Percentiles rank a stretch among this genome's conserved stretches.
phyloP scores from a whole-genome alignment of 2,888 invertebrate species.

The Cephus spinipes region DNA sequence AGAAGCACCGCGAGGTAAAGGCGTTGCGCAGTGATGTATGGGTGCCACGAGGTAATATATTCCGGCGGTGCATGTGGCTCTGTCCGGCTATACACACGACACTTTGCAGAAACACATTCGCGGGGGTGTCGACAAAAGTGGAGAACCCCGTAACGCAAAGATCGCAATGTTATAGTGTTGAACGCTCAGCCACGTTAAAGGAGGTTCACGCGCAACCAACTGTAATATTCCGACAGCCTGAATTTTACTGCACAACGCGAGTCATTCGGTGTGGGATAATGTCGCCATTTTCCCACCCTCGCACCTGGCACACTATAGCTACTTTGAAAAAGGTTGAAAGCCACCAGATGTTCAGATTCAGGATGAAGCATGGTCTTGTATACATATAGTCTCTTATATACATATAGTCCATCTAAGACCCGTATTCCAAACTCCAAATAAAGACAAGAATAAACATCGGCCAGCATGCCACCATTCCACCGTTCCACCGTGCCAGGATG shows the following conservation, averaged over 20 bases:
- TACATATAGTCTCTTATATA: neutral
- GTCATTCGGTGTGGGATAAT: conserved; percentile 12
- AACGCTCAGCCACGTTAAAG: too few relatives aligned
- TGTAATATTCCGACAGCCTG: too few relatives aligned
- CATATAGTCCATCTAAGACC: conserved; percentile 6
- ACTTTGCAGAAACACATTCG: too few relatives aligned
- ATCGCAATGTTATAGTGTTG: too few relatives aligned
- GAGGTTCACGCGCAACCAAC: too few relatives aligned
- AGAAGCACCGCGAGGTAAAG: neutral
- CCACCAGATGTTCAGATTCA: conserved; percentile 31
- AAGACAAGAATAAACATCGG: conserved; percentile 32
- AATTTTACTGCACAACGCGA: too few relatives aligned
- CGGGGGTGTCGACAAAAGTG: too few relatives aligned
- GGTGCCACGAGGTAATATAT: conserved; percentile 42
- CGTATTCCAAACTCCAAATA: conserved; percentile 32
- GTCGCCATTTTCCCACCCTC: conserved; percentile 26
- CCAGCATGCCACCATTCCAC: conserved; percentile 25
- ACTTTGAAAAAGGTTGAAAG: conserved; percentile 30
- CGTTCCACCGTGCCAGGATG: neutral
- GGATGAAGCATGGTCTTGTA: too few relatives aligned
- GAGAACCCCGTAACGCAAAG: too few relatives aligned
- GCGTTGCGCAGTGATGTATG: conserved; percentile 37
- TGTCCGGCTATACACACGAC: too few relatives aligned
- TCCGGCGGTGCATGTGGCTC: conserved; percentile 34
- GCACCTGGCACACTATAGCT: too few relatives aligned